phyloP scores from a whole-genome alignment of 2,888 invertebrate species.

The Tetropium fuscum region DNA sequence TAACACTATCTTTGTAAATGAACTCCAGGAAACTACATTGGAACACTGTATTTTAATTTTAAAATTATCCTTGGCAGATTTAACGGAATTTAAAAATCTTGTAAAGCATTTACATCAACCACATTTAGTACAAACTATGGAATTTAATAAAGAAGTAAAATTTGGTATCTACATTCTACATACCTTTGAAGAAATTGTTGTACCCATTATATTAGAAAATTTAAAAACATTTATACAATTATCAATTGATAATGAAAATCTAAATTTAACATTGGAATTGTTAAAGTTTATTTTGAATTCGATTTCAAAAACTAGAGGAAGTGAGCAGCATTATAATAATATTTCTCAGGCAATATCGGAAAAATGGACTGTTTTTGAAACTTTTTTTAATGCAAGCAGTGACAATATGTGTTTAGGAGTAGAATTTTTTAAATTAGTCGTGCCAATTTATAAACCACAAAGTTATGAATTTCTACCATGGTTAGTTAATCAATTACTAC shows the following conservation, averaged over 20 bases:
- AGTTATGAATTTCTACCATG: slow-evolving; percentile 28
- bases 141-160: slow-evolving; percentile 43
- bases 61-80: slow-evolving; percentile 50
- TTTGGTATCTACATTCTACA: slow-evolving; percentile 55
- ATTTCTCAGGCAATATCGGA: slow-evolving; percentile 39
- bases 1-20: slow-evolving; percentile 38
- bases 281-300: slow-evolving; percentile 37
- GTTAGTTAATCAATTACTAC: slow-evolving; percentile 25
- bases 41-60: slow-evolving; percentile 42
- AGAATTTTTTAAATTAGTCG: slow-evolving; percentile 46
- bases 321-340: slow-evolving; percentile 28
- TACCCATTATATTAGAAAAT: slow-evolving; percentile 49
- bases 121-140: slow-evolving; percentile 45
- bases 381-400: slow-evolving; percentile 44
- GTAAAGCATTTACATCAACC: slow-evolving; percentile 45
- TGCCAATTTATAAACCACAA: slow-evolving; percentile 34
- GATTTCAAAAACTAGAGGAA: slow-evolving; percentile 35
- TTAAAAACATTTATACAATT: slow-evolving; percentile 47
- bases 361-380: slow-evolving; percentile 48
- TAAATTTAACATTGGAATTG: slow-evolving; percentile 34
- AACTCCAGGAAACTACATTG: slow-evolving; percentile 45
- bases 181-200: slow-evolving; percentile 52
- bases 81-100: slow-evolving; percentile 44
- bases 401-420: slow-evolving; percentile 43
- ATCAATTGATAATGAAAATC: slow-evolving; percentile 19